Base-by-base conservation (phyloP, 2,797 vertebrate genomes). In the Perodicticus potto region DNA sequence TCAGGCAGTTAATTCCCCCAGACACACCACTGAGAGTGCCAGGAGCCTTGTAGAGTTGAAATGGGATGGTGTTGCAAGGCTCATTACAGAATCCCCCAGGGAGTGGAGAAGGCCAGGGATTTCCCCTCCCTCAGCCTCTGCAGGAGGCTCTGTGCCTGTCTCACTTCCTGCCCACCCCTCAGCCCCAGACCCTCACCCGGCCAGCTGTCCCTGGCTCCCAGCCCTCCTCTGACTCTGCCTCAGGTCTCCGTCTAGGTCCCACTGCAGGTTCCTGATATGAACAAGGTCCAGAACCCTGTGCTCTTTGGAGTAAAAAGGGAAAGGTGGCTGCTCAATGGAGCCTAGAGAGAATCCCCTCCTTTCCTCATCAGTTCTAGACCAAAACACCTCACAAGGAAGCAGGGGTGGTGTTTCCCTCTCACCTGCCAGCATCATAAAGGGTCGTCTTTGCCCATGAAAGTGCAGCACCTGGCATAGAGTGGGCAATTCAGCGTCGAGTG, bases 1-100 rank as follows among this genome's bases (percentile, higher is more conserved):
- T 96, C 95, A 97, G 94, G 97, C 95, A 98, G 91, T 76, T 91
- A 85, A 96, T 98, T 96, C 97, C 93, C 63, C 65, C 88, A 93
- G 97, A 91, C 82, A 69, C 14, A 8, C 78, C 1, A 2, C 94
- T 83, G 92, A 69, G 96, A 96, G 90, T 20, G 7, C 94, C 87
- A 95, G 96, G 96, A 94, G 81, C 11, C 11, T 76, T 37, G 0
- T 32, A 49, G 94, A 89, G 87, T 63, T 97, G 96, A 96, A 97
- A 93, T 93, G 95, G 96, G 63, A 83, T 95, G 86, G 69, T 45
- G 40, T 55, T 91, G 63, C 84, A 87, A 97, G 92, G 40, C 57
- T 97, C 86, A 2, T 95, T 83, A 87, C 69, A 88, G 92, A 97
- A 84, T 76, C 78, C 77, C 91, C 7, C 65, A 57, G 77, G 92